Evolutionary conservation across 2,888 invertebrate genomes (phyloP), one percentile per base, ranked within the genome.

Genomic region (Tetheella fluctuosa): DNA sequence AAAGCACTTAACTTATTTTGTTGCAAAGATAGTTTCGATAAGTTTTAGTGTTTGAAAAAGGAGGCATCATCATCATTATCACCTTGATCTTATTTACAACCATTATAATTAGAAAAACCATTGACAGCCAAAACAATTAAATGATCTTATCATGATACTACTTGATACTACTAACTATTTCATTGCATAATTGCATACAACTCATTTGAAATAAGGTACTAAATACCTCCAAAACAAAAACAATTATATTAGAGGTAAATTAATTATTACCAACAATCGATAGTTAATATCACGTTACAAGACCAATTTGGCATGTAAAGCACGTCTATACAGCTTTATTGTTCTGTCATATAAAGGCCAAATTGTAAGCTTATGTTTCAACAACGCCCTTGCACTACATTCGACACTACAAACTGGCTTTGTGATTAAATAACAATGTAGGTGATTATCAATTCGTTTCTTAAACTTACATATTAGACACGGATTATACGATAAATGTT

Each of bases 371-470:
- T 42, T 54, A 54, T 54, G 48, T 54, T 59, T 59, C 39, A 8
- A 62, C 59, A 62, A 60, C 65, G 84, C 71, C 85, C 85, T 86
- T 85, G 85, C 80, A 80, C 84, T 74, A 81, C 70, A 80, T 84
- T 63, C 67, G 70, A 68, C 62, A 69, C 77, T 77, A 79, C 71
- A 63, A 77, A 77, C 70, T 69, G 52, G 63, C 68, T 67, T 79
- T 71, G 73, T 74, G 69, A 66, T 55, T 70, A 66, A 71, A 75
- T 72, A 73, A 80, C 78, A 81, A 77, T 80, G 68, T 66, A 64
- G 67, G 77, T 80, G 76, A 80, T 82, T 82, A 81, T 74, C 64
- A 79, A 84, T 83, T 81, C 71, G 83, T 72, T 80, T 71, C 75
- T 76, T 76, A 73, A 78, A 79, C 77, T 84, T 80, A 71, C 64